Percentiles rank a stretch among this genome's conserved stretches.
These are phyloP conservation scores for Thalassaphorura encarpata DNA, from an alignment of 1,140 invertebrate species.

Conservation along the genomic window DNA sequence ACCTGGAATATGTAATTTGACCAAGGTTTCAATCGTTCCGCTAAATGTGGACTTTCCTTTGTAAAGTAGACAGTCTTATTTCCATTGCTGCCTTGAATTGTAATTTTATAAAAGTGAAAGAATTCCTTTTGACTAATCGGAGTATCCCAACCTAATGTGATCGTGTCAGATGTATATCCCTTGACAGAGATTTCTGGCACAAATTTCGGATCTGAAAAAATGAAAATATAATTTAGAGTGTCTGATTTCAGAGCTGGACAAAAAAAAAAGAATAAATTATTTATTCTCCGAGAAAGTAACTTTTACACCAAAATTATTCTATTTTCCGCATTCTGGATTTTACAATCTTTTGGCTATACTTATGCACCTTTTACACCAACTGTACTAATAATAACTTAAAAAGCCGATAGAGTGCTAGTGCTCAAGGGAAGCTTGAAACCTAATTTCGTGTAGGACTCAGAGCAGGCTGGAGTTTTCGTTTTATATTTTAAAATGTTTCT, in stretches of 20 bases:
- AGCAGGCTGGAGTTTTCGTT: no score
- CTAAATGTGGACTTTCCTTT: slow-evolving; percentile 18
- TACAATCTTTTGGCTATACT: no score
- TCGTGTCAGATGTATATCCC: slow-evolving; percentile 61
- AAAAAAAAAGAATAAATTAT: neutral
- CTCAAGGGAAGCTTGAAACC: no score
- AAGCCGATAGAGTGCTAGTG: no score
- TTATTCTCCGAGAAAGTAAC: slow-evolving; percentile 49
- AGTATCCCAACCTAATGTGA: slow-evolving; percentile 63
- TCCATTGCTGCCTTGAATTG: slow-evolving; percentile 2
- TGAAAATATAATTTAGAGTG: neutral
- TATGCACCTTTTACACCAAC: no score
- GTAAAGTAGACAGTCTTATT: neutral
- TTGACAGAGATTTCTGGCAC: slow-evolving; percentile 64
- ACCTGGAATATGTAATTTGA: slow-evolving; percentile 66
- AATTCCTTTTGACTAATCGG: slow-evolving; percentile 43
- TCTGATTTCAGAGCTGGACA: neutral
- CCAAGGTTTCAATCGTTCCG: slow-evolving; percentile 42
- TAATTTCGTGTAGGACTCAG: no score
- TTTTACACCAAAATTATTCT: slow-evolving; percentile 31
- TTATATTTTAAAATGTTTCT: no score
- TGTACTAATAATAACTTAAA: no score
- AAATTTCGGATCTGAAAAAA: slow-evolving; percentile 56
- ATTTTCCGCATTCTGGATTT: slow-evolving; percentile 36
- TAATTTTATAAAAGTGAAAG: slow-evolving; percentile 30